Evolutionary conservation across 2,113 vertebrate genomes (phyloP).

Genomic region (Nothoprocta perdicaria): DNA sequence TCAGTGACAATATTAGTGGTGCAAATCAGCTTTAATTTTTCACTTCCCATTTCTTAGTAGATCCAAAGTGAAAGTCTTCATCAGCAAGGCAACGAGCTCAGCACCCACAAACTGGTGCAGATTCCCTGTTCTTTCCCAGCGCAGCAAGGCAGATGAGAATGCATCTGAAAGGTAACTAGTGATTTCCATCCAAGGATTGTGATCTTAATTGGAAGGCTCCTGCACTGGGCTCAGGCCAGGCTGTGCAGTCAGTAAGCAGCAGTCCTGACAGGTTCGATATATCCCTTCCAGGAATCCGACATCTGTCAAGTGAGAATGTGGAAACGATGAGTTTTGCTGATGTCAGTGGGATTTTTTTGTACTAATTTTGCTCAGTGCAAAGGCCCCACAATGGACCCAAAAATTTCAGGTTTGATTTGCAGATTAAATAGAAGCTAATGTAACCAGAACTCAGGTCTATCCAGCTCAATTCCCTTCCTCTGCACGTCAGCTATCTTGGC

Average conservation of each 20-base stretch:
- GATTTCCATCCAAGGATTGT: not conserved
- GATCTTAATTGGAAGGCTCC: not conserved
- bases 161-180: not conserved
- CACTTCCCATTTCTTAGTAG: constrained; percentile 54
- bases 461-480: not conserved
- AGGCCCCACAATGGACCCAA: not conserved
- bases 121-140: not conserved
- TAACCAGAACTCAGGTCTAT: not conserved
- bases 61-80: constrained; percentile 25
- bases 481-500: not conserved
- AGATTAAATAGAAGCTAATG: not conserved
- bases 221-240: not conserved
- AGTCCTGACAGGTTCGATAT: not conserved
- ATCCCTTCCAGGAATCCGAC: not conserved
- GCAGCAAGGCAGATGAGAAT: not conserved
- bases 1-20: constrained; percentile 49
- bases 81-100: constrained; percentile 61
- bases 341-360: not conserved
- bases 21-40: constrained; percentile 74
- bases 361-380: not conserved
- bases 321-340: not conserved
- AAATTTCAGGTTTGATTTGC: not conserved
- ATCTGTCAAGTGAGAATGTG: not conserved
- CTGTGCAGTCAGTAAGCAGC: not conserved
- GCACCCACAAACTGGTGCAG: rapidly evolving